Evolutionary conservation across 2,113 vertebrate genomes (phyloP).

Genomic region (Empidonax alnorum): DNA sequence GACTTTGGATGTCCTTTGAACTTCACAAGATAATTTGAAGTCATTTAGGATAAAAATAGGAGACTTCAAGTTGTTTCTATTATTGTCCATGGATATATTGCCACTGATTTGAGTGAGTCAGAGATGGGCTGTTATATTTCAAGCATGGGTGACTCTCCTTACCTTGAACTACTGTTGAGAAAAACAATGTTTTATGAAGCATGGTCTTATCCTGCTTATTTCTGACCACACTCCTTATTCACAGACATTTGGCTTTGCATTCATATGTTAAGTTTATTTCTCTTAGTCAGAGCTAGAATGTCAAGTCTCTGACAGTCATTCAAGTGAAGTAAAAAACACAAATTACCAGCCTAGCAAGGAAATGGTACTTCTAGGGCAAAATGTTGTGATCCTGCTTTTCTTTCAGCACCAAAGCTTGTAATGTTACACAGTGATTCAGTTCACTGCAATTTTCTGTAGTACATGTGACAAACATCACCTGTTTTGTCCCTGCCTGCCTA

Average conservation of each 20-base stretch:
- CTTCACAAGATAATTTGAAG: not conserved
- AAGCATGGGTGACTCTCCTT: not conserved
- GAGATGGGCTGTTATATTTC: not conserved
- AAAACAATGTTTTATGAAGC: not conserved
- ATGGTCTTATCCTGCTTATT: not conserved
- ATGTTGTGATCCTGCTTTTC: not conserved
- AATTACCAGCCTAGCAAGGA: not conserved
- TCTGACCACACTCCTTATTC: not conserved
- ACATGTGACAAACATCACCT: not conserved
- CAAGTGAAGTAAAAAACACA: not conserved
- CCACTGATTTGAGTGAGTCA: not conserved
- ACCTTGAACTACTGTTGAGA: not conserved
- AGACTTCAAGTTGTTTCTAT: not conserved
- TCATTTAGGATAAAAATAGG: not conserved
- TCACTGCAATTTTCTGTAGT: not conserved
- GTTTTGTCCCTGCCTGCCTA: not conserved
- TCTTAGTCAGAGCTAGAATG: not conserved
- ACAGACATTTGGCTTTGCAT: not conserved
- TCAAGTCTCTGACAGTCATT: not conserved
- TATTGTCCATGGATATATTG: not conserved
- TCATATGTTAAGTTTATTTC: not conserved
- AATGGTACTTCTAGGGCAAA: not conserved
- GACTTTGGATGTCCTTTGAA: not conserved
- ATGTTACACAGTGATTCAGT: not conserved
- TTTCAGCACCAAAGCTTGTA: not conserved